These are phyloP conservation scores for Paguma larvata DNA, from an alignment of 2,797 vertebrate species.

Conservation along the genomic window DNA sequence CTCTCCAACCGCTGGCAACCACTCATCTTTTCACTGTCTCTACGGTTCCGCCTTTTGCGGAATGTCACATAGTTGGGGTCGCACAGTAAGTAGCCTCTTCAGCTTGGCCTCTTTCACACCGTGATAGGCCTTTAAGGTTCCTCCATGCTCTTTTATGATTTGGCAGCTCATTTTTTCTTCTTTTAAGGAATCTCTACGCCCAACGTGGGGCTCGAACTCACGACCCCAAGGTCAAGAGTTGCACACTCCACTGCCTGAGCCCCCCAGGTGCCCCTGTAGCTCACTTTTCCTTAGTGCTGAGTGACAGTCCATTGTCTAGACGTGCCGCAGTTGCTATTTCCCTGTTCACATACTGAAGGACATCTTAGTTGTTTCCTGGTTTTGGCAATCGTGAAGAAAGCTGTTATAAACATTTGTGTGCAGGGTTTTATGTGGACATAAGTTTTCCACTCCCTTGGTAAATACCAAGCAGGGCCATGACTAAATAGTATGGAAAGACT, in stretches of 20 bases:
- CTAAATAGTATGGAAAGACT: not conserved
- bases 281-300: not conserved
- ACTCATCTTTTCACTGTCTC: not conserved
- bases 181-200: not conserved
- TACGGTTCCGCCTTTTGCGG: not conserved
- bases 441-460: not conserved
- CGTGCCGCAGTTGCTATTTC: not conserved
- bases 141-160: not conserved
- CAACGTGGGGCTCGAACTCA: not conserved
- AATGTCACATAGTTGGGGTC: not conserved
- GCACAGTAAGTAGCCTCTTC: not conserved
- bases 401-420: not conserved
- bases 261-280: not conserved
- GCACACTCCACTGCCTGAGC: not conserved
- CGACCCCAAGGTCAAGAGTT: not conserved
- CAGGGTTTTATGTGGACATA: not conserved
- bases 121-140: not conserved
- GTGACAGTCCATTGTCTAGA: not conserved
- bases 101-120: not conserved
- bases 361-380: not conserved
- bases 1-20: not conserved
- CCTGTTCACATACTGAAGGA: not conserved
- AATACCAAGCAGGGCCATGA: not conserved
- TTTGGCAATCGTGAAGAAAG: not conserved
- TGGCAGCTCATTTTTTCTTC: not conserved